Percentiles rank a stretch among this genome's conserved stretches.
phyloP scores from a whole-genome alignment of 92 coral and sea anemone genomes.

The Zoanthus sociatus region DNA sequence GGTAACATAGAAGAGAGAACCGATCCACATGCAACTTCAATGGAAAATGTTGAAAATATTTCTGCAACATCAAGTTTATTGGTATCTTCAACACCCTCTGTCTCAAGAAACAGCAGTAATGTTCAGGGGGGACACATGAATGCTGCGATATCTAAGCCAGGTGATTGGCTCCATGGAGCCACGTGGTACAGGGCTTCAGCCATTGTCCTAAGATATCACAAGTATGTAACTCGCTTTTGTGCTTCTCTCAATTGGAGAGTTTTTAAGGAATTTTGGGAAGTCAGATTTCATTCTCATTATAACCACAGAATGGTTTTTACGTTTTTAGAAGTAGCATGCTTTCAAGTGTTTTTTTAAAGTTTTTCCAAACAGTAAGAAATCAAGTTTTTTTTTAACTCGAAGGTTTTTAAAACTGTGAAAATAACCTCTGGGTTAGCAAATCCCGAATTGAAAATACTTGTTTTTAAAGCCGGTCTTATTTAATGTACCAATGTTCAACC shows the following conservation, averaged over 20 bases:
- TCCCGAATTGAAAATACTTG: no score
- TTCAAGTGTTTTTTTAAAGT: no score
- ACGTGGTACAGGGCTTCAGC: slow-evolving; percentile 97
- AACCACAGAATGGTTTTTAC: no score
- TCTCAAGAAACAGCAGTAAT: background rate
- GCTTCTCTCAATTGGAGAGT: no score
- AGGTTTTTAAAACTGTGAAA: no score
- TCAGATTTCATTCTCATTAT: no score
- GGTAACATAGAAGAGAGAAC: background rate
- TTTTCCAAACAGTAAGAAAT: no score
- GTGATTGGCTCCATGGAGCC: slow-evolving; percentile 89
- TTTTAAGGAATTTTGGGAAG: no score
- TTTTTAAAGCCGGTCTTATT: no score
- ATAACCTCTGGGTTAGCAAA: no score
- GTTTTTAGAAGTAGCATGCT: no score
- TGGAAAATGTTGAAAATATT: background rate
- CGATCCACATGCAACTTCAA: background rate
- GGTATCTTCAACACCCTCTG: slow-evolving; percentile 19
- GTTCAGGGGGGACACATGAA: background rate
- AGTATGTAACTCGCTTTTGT: slow-evolving; percentile 48
- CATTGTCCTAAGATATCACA: slow-evolving; percentile 84
- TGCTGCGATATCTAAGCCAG: slow-evolving; percentile 57
- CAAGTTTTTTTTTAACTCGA: no score
- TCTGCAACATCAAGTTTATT: slow-evolving; percentile 19
- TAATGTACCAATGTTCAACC: background rate